These are phyloP conservation scores for Ophion obscuratus DNA, from an alignment of 2,888 invertebrate genomes.

Conservation along the genomic window DNA sequence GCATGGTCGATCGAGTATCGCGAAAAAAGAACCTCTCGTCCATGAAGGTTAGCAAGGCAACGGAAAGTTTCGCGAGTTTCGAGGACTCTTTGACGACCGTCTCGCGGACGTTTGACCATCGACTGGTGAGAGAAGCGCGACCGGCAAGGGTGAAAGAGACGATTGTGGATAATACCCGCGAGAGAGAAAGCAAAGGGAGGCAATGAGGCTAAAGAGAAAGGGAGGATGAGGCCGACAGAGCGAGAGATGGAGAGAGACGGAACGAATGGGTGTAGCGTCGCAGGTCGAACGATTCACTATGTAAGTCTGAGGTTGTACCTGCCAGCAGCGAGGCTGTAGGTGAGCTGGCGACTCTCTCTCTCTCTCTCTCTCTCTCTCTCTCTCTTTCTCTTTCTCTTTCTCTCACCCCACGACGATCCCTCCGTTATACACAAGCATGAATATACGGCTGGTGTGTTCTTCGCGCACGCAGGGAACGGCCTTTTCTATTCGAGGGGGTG, in stretches of 20 bases:
- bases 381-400: background rate
- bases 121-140: constrained; percentile 30
- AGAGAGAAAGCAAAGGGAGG: constrained; percentile 9
- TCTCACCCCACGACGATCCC: constrained; percentile 20
- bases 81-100: constrained; percentile 27
- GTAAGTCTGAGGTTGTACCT: constrained; percentile 63
- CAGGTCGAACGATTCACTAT: constrained; percentile 58
- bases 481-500: constrained; percentile 12
- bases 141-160: constrained; percentile 27
- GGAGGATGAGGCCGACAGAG: background rate
- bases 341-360: constrained; percentile 37
- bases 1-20: no score
- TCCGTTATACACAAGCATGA: constrained; percentile 3
- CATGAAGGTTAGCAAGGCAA: background rate
- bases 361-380: constrained; percentile 16
- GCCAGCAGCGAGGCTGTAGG: constrained; percentile 54
- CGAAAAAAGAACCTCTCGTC: no score
- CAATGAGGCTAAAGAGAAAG: constrained; percentile 8
- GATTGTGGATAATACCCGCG: constrained; percentile 20
- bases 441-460: constrained; percentile 17
- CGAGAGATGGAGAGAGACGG: constrained; percentile 8
- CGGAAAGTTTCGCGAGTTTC: constrained; percentile 22
- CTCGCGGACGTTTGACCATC: constrained; percentile 38
- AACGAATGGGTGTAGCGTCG: constrained; percentile 56
- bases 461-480: constrained; percentile 43